phyloP scores from a whole-genome alignment of 2,888 invertebrate genomes.

The Anorthoa munda region DNA sequence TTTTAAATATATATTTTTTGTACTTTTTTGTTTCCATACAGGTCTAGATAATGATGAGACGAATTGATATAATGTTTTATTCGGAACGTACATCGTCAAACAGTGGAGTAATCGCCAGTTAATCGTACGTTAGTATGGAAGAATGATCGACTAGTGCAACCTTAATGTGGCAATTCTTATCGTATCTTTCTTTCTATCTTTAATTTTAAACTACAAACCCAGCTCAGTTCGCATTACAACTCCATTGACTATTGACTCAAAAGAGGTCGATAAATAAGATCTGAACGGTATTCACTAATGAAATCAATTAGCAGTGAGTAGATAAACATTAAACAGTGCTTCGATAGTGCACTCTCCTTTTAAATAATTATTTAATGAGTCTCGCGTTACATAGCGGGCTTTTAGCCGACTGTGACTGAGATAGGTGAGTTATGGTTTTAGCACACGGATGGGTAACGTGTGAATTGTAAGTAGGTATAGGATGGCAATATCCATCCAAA shows the following conservation, averaged over 20 bases:
- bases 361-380: conserved; percentile 52
- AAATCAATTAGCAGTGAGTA: conserved; percentile 54
- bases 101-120: too few relatives aligned
- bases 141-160: too few relatives aligned
- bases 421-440: conserved; percentile 26
- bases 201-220: neutral
- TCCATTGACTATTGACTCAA: conserved; percentile 37
- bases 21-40: too few relatives aligned
- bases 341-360: conserved; percentile 34
- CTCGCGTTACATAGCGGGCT: conserved; percentile 44
- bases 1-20: too few relatives aligned
- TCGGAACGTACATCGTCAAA: too few relatives aligned
- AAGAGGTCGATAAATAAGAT: conserved; percentile 50
- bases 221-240: neutral
- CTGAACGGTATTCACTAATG: conserved; percentile 41
- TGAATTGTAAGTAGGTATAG: neutral
- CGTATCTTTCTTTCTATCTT: too few relatives aligned
- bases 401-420: conserved; percentile 42
- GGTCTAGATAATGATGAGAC: too few relatives aligned
- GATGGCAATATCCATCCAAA: neutral
- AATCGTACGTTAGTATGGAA: too few relatives aligned
- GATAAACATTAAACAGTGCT: conserved; percentile 50
- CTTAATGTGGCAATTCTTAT: too few relatives aligned
- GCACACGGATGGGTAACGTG: neutral
- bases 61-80: too few relatives aligned